Conservation (phyloP, 2,113 vertebrate species). For the Dasyornis broadbenti region DNA sequence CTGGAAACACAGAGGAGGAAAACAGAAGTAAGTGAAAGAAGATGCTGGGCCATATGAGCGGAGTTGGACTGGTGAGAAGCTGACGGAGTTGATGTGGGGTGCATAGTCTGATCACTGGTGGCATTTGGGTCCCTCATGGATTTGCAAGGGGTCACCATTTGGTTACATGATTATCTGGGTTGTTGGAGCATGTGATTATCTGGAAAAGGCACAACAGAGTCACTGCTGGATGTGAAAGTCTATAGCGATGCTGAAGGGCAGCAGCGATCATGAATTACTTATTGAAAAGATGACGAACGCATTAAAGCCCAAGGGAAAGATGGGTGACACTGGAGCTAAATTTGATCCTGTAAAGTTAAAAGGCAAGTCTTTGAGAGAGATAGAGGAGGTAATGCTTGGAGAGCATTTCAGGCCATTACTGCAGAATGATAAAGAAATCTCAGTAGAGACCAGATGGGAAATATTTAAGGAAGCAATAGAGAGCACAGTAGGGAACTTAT, state of each 20-base stretch:
- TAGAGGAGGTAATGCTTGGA: neutral
- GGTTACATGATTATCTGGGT: no score
- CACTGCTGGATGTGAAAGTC: conserved; percentile 1
- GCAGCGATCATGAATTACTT: neutral
- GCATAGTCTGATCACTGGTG: neutral
- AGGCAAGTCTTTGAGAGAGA: neutral
- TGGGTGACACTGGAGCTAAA: neutral
- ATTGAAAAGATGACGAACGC: neutral
- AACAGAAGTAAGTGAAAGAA: neutral
- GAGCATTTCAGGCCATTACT: conserved; percentile 27
- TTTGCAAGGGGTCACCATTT: neutral
- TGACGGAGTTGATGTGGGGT: neutral
- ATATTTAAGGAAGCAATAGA: conserved; percentile 55
- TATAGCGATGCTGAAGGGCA: neutral
- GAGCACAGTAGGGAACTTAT: conserved; percentile 29
- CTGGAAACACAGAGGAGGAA: neutral
- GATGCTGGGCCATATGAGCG: neutral
- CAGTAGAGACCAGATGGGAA: conserved; percentile 43
- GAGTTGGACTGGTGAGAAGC: neutral
- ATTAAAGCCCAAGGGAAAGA: conserved; percentile 4
- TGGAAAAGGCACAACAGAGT: neutral
- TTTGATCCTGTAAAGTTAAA: neutral
- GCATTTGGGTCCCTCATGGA: neutral
- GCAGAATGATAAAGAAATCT: conserved; percentile 10
- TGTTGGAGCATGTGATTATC: neutral